Evolutionary conservation across 2,113 vertebrate species (phyloP), one percentile per base, ranked within the genome.

Genomic region (Gasterosteus aculeatus): DNA sequence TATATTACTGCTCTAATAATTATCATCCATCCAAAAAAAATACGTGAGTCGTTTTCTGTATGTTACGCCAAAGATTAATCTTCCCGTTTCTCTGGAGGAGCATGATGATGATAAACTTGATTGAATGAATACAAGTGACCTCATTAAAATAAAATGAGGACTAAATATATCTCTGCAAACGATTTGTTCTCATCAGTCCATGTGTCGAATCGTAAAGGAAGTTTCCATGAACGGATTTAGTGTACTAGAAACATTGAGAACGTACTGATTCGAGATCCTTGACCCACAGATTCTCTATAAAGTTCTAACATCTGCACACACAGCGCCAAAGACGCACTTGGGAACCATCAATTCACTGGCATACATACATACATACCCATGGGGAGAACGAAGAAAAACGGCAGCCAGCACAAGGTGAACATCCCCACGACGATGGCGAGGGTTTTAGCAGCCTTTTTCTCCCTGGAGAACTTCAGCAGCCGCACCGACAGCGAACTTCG

Each of bases 391-490:
- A 99, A 97, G 94, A 99, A 99, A 91, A 99, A 99, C 0, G 98
- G 98, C 74, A 99, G 94, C 98, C 98, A 99, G 89, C 98, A 99
- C 80, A 99, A 91, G 75, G 98, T 97, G 91, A 99, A 99, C 88
- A 98, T 97, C 0, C 98, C 98, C 49, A 99, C 98, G 0, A 99
- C 98, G 63, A 99, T 99, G 70, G 97, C 98, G 0, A 99, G 94
- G 1, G 98, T 99, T 87, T 99, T 99, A 62, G 98, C 98, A 0
- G 98, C 98, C 73, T 98, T 99, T 62, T 99, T 99, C 93, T 99
- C 98, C 2, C 97, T 91, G 91, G 98, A 99, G 91, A 99, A 99
- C 93, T 99, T 99, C 93, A 99, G 94, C 42, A 99, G 94, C 15
- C 98, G 92, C 58, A 99, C 95, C 0, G 98, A 99, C 1, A 99